Percentiles rank a stretch among this genome's conserved stretches.
phyloP scores from a whole-genome alignment of 92 coral and sea anemone genomes.

The Porites evermanni region DNA sequence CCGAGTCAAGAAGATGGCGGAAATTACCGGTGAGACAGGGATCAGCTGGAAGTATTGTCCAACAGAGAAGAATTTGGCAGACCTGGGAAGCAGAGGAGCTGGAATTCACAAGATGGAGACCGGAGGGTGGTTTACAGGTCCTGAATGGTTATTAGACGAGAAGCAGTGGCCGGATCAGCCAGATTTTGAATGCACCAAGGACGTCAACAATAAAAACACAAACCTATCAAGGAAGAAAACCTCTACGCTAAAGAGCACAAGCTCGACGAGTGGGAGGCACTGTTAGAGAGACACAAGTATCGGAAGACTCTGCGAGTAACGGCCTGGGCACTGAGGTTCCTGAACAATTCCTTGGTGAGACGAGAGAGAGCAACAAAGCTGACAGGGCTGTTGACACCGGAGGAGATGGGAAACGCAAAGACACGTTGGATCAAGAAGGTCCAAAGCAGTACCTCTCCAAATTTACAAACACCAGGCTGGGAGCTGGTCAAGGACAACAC shows the following conservation, averaged over 20 bases:
- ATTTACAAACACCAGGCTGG: slow-evolving; percentile 46
- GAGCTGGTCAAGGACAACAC: slow-evolving; percentile 33
- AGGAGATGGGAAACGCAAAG: slow-evolving; percentile 48
- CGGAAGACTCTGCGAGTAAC: slow-evolving; percentile 60
- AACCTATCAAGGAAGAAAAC: slow-evolving; percentile 25
- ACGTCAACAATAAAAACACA: slow-evolving; percentile 45
- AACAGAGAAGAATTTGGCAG: slow-evolving; percentile 54
- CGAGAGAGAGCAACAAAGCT: slow-evolving; percentile 3
- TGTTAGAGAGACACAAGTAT: slow-evolving; percentile 48
- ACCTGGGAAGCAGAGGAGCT: slow-evolving; percentile 78
- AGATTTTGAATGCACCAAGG: slow-evolving; percentile 22
- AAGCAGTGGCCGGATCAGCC: slow-evolving; percentile 55
- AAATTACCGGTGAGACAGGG: slow-evolving; percentile 54
- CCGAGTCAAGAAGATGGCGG: slow-evolving; percentile 68
- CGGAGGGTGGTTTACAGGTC: slow-evolving; percentile 62
- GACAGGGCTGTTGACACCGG: slow-evolving; percentile 59
- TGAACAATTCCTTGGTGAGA: slow-evolving; percentile 42
- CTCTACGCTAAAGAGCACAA: slow-evolving; percentile 17
- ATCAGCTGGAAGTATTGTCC: slow-evolving; percentile 52
- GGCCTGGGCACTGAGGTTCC: slow-evolving; percentile 61
- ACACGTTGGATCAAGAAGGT: slow-evolving; percentile 47
- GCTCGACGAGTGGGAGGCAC: slow-evolving; percentile 67
- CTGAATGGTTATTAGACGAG: slow-evolving; percentile 55
- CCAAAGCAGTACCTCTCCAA: slow-evolving; percentile 24
- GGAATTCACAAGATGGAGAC: slow-evolving; percentile 58